These are phyloP conservation scores for Epistrophe grossulariae DNA, from an alignment of 2,888 invertebrate genomes.

Conservation along the genomic window DNA sequence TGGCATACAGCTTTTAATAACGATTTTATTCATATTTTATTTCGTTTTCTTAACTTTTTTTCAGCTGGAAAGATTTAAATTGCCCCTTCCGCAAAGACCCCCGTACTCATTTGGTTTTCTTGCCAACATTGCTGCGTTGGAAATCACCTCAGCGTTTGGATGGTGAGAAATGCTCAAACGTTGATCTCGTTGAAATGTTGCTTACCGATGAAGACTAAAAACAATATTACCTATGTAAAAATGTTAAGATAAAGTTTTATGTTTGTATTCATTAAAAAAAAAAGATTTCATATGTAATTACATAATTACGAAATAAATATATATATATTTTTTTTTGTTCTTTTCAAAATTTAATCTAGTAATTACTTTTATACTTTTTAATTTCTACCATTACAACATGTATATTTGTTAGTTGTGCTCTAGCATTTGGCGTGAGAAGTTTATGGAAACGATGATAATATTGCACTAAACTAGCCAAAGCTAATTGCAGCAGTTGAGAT, in stretches of 20 bases:
- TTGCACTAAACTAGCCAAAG: constrained; percentile 97
- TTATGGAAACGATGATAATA: constrained; percentile 99
- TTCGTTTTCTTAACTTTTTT: constrained; percentile 77
- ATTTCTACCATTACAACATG: constrained; percentile 99
- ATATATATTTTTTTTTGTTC: constrained; percentile 1
- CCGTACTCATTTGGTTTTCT: constrained; percentile 88
- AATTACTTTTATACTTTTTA: constrained; percentile 99
- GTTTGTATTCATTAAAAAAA: constrained; percentile 22
- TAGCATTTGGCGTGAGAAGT: constrained; percentile 92
- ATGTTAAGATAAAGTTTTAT: constrained; percentile 55
- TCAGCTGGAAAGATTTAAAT: constrained; percentile 92
- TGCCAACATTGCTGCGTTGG: constrained; percentile 93
- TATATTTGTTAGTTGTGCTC: constrained; percentile 97
- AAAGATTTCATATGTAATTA: background rate
- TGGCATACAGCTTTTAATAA: too few species aligned
- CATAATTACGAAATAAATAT: constrained; percentile 42
- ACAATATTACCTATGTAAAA: constrained; percentile 6
- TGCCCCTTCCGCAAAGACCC: constrained; percentile 92
- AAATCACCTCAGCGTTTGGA: constrained; percentile 91
- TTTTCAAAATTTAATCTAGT: constrained; percentile 84
- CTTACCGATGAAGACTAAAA: constrained; percentile 88
- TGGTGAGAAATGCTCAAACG: constrained; percentile 90
- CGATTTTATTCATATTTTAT: too few species aligned
- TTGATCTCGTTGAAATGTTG: constrained; percentile 91
- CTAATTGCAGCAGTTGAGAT: constrained; percentile 96